A percentile compares a stretch with the other conserved stretches of the same genome.
Evolutionary conservation across 2,888 invertebrate species (phyloP).

Genomic region (Acrobasis consociella): DNA sequence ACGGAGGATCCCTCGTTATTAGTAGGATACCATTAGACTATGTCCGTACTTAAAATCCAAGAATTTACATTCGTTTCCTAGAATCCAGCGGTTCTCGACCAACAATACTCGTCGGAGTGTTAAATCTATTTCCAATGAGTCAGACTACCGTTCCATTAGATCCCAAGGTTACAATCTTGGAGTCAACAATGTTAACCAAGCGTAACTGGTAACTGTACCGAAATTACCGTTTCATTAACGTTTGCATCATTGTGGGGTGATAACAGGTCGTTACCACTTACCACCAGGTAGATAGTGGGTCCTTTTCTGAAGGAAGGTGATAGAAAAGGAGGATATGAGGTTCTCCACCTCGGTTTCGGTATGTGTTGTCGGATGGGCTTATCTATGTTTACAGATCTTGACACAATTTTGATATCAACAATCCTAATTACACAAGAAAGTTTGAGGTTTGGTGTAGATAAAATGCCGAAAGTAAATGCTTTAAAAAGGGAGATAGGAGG

Average conservation of each 20-base stretch:
- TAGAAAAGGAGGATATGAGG: conserved; percentile 23
- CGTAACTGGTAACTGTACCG: conserved; percentile 43
- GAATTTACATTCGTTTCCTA: conserved; percentile 8
- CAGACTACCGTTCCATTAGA: conserved; percentile 40
- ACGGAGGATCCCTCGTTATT: too few species aligned
- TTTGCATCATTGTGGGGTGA: conserved; percentile 33
- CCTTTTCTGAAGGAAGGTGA: conserved; percentile 18
- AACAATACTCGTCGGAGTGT: conserved; percentile 30
- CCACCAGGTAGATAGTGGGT: conserved; percentile 27
- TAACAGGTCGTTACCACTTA: conserved; percentile 48
- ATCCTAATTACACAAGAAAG: conserved; percentile 51
- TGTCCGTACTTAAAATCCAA: background rate
- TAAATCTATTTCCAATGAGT: conserved; percentile 44
- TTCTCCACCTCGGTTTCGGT: conserved; percentile 27
- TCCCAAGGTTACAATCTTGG: conserved; percentile 48
- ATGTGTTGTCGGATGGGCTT: conserved; percentile 34
- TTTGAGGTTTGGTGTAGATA: conserved; percentile 24
- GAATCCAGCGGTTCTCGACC: conserved; percentile 8
- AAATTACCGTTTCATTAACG: conserved; percentile 42
- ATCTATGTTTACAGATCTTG: conserved; percentile 73
- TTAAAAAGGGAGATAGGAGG: background rate
- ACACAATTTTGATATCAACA: conserved; percentile 66
- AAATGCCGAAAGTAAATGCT: conserved; percentile 2
- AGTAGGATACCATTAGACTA: too few species aligned
- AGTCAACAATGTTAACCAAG: conserved; percentile 41